phyloP scores from a whole-genome alignment of 2,113 vertebrate species.

The Siphamia tubifer region DNA sequence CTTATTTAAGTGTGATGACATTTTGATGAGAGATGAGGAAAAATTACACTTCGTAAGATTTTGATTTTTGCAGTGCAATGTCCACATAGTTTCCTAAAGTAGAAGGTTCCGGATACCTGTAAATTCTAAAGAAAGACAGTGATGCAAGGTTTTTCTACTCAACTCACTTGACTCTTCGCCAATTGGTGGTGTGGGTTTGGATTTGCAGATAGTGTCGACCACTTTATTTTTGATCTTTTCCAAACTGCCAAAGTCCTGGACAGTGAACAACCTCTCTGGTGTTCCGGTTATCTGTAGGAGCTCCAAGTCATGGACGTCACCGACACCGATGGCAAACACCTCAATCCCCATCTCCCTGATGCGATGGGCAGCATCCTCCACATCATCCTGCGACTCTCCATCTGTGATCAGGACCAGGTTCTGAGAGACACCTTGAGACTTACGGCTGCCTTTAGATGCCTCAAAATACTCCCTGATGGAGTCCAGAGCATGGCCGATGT shows the following conservation, averaged over 20 bases:
- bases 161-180: not conserved
- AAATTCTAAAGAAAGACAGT: not conserved
- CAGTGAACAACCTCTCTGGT: conserved; percentile 51
- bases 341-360: conserved; percentile 54
- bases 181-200: rapidly evolving
- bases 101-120: too few species aligned
- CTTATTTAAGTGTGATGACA: too few species aligned
- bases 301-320: conserved; percentile 50
- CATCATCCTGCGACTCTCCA: conserved; percentile 64
- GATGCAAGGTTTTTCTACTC: not conserved
- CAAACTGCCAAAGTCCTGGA: conserved; percentile 64
- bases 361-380: conserved; percentile 44
- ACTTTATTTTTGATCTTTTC: conserved; percentile 62
- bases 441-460: conserved; percentile 60
- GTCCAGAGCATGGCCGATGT: conserved; percentile 67
- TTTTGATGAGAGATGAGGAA: too few species aligned
- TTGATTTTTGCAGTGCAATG: too few species aligned
- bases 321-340: conserved; percentile 77
- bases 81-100: too few species aligned
- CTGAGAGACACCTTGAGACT: conserved; percentile 59
- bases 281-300: conserved; percentile 73
- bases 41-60: too few species aligned
- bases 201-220: conserved; percentile 69
- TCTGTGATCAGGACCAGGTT: conserved; percentile 84
- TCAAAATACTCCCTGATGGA: conserved; percentile 69